Conservation (phyloP, 53 echinoderm and acorn worm genomes). For the Antedon mediterranea region DNA sequence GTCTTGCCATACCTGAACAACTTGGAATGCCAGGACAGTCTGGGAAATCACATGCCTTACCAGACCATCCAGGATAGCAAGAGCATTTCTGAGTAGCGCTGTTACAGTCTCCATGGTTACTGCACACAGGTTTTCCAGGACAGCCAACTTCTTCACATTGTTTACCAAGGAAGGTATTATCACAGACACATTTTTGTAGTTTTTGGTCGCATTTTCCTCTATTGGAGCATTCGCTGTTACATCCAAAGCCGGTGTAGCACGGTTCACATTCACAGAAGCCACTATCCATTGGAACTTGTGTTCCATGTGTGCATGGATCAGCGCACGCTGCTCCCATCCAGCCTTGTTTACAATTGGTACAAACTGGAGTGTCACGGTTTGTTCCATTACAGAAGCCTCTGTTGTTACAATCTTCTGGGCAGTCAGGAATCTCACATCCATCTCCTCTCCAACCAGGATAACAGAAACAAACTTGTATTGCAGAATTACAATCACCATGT, state of each 20-base stretch:
- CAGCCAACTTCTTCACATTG: conserved; percentile 59
- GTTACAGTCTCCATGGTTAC: conserved; percentile 57
- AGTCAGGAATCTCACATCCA: conserved; percentile 72
- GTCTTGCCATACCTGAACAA: conserved; percentile 79
- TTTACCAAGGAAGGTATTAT: conserved; percentile 37
- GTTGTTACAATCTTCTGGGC: conserved; percentile 60
- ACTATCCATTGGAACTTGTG: conserved; percentile 30
- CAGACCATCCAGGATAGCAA: conserved; percentile 80
- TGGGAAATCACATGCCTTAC: conserved; percentile 49
- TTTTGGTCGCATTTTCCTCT: conserved; percentile 43
- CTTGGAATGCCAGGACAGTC: conserved; percentile 80
- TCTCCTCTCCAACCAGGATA: conserved; percentile 75
- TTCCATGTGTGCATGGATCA: conserved; percentile 47
- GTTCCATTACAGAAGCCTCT: conserved; percentile 50
- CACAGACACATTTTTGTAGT: conserved; percentile 23
- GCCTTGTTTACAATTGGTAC: conserved; percentile 41
- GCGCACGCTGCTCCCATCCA: conserved; percentile 61
- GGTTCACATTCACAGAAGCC: conserved; percentile 54
- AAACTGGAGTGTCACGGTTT: conserved; percentile 23
- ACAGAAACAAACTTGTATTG: conserved; percentile 56
- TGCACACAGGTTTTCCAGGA: conserved; percentile 59
- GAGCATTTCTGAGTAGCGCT: conserved; percentile 44
- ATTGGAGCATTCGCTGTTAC: conserved; percentile 66
- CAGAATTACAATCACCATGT: conserved; percentile 76
- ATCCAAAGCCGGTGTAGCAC: conserved; percentile 72